Evolutionary conservation across 2,113 vertebrate genomes (phyloP).

Genomic region (Rhombomys opimus): DNA sequence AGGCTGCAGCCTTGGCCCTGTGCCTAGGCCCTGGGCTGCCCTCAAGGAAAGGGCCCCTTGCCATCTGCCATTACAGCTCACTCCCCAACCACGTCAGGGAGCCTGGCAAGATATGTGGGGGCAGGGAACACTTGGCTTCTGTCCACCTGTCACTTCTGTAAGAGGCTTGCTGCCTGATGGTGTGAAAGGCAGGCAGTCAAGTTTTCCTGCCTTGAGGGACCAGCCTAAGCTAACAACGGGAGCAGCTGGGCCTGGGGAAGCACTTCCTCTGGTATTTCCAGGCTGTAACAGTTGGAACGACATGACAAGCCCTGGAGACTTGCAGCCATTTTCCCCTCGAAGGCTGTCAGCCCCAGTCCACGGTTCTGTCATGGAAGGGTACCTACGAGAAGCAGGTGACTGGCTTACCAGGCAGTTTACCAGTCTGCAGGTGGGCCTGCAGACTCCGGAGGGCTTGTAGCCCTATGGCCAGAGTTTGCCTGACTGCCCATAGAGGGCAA

Average conservation of each 20-base stretch:
- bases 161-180: not conserved
- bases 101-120: not conserved
- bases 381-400: too few species aligned
- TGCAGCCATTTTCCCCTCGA: rapidly evolving
- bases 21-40: constrained; percentile 24
- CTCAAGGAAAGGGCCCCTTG: constrained; percentile 2
- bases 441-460: not conserved
- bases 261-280: not conserved
- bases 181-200: not conserved
- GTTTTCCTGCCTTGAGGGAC: not conserved
- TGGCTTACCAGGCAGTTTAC: not conserved
- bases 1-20: not conserved
- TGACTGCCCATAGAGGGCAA: not conserved
- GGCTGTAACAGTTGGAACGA: not conserved
- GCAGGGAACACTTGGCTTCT: not conserved
- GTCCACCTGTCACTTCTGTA: not conserved
- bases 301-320: rapidly evolving
- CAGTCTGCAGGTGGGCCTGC: not conserved
- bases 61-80: not conserved
- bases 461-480: rapidly evolving
- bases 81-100: constrained; percentile 12
- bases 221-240: not conserved
- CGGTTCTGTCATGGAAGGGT: rapidly evolving
- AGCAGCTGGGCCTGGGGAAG: not conserved
- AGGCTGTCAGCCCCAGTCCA: too few species aligned